These are phyloP conservation scores for Promerops cafer DNA, from an alignment of 2,113 vertebrate genomes.

Conservation along the genomic window DNA sequence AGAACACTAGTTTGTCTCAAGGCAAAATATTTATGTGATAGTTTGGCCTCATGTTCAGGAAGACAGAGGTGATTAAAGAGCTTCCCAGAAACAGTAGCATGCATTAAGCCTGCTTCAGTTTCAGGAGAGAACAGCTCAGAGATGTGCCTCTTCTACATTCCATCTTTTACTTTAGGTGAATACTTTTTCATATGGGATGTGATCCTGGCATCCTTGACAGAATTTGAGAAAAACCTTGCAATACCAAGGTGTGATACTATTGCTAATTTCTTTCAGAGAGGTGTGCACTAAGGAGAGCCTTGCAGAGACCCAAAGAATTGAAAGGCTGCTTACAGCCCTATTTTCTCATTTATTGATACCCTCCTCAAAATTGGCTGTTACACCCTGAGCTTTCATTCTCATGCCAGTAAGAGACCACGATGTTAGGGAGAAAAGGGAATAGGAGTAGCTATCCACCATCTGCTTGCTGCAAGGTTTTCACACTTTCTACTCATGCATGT, in stretches of 20 bases:
- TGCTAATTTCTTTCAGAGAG: background rate
- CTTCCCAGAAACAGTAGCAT: background rate
- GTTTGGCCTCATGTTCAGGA: background rate
- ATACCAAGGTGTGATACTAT: background rate
- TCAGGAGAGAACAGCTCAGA: background rate
- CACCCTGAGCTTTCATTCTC: background rate
- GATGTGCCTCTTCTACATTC: background rate
- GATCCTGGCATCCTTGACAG: background rate
- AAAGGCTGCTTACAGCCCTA: background rate
- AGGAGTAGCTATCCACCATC: conserved; percentile 27
- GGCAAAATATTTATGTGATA: background rate
- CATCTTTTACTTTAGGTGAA: background rate
- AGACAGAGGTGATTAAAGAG: background rate
- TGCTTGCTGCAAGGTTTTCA: conserved; percentile 39
- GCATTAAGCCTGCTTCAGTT: background rate
- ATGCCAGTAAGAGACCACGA: background rate
- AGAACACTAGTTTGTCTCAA: background rate
- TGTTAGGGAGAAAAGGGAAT: background rate
- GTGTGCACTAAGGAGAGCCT: background rate
- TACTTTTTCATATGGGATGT: background rate
- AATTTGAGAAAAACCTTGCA: background rate
- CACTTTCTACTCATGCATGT: background rate
- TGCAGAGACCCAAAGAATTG: background rate
- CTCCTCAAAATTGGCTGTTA: background rate
- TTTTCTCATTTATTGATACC: background rate